Evolutionary conservation across 1,140 invertebrate genomes (phyloP).

Genomic region (Lepidurus packardi): DNA sequence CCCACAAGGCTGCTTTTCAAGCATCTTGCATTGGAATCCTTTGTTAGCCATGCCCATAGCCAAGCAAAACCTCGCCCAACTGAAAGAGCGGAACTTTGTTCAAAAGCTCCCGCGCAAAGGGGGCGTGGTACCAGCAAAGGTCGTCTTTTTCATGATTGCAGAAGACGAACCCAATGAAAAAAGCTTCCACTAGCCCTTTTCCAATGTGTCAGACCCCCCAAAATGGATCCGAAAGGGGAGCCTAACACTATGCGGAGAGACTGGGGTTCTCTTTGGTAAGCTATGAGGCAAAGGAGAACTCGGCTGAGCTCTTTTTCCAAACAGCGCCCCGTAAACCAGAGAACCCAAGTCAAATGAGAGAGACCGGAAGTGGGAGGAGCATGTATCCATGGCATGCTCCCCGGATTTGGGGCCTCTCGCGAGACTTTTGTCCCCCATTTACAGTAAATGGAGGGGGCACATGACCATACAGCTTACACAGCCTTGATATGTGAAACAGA

Average conservation of each 20-base stretch:
- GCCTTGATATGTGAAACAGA: slow-evolving; percentile 21
- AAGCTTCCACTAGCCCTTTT: background rate
- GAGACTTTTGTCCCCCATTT: slow-evolving; percentile 5
- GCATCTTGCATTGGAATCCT: slow-evolving; percentile 12
- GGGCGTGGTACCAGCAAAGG: background rate
- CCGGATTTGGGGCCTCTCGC: background rate
- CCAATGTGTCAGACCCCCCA: background rate
- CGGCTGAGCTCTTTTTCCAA: background rate
- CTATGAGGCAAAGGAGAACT: background rate
- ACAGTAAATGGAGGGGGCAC: slow-evolving; percentile 14
- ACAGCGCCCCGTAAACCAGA: background rate
- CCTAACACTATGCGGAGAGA: background rate
- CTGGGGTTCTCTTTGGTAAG: background rate
- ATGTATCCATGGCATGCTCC: slow-evolving; percentile 17
- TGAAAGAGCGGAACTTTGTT: background rate
- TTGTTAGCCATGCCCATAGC: background rate
- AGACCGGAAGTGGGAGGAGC: background rate
- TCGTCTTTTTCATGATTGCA: background rate
- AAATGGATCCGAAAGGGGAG: background rate
- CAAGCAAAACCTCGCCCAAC: background rate
- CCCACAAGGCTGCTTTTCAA: background rate
- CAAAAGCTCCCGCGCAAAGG: background rate
- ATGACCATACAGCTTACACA: slow-evolving; percentile 18
- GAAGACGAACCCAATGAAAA: background rate
- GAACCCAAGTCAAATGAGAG: background rate